Evolutionary conservation across 2,888 invertebrate species (phyloP), one percentile per base, ranked within the genome.

Genomic region (Aelia acuminata): DNA sequence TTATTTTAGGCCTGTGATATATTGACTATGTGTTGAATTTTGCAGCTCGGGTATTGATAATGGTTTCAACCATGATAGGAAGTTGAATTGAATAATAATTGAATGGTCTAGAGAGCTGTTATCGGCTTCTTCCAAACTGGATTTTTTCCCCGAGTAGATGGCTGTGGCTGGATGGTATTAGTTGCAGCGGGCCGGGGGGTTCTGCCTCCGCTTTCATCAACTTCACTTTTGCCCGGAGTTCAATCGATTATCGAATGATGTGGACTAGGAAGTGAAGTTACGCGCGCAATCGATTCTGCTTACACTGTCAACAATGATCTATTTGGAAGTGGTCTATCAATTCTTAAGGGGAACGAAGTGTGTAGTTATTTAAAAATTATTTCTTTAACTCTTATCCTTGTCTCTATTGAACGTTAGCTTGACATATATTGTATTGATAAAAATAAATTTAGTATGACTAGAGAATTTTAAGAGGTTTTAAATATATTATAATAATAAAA

Each of bases 231-330:
- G 53, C n/a, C 26, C 1, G 26, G 26, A 26, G 13, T 57, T 11
- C 11, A 57, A 57, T 57, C 57, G 57, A 57, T 57, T 57, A 57
- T 57, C 26, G 57, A 57, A 57, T 57, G 57, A 57, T 57, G 57
- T 26, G 57, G 26, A 57, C 26, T 11, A 57, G 57, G 57, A 57
- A 57, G 57, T 22, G 11, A 1, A n/a, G 22, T 0, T n/a, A 53
- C 49, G 20, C 20, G 3, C 7, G n/a, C 7, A 8, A 53, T 3
- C n/a, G n/a, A n/a, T 8, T 53, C 22, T 53, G 5, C 53, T 53
- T 53, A 53, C n/a, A 53, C 7, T n/a, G 8, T n/a, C 10, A 53
- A 20, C 53, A n/a, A n/a, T n/a, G 4, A 5, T 53, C 15, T 50
- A 50, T 20, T 22, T 22, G 20, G 43, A 43, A 43, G 4, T 43